Evolutionary conservation across 2,888 invertebrate species (phyloP).

Genomic region (Dryobota labecula): DNA sequence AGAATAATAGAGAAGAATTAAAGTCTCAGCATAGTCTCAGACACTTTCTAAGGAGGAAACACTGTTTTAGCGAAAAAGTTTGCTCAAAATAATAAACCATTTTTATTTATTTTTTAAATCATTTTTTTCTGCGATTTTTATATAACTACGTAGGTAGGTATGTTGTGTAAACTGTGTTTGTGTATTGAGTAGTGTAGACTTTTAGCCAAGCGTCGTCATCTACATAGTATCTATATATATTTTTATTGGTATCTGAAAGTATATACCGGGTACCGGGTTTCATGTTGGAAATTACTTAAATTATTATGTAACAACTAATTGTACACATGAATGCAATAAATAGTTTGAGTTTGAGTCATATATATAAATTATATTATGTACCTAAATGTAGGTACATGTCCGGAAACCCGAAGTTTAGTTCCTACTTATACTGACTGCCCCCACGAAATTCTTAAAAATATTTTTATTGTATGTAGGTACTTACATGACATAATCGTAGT

Average conservation of each 20-base stretch:
- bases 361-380: not conserved
- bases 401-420: not conserved
- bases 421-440: slow-evolving; percentile 1
- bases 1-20: not conserved
- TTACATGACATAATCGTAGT: not conserved
- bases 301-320: too few relatives aligned
- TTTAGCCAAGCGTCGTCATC: not conserved
- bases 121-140: not conserved
- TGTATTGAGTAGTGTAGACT: not conserved
- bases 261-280: too few relatives aligned
- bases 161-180: not conserved
- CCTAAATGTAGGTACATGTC: too few relatives aligned
- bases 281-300: too few relatives aligned
- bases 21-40: not conserved
- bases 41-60: not conserved
- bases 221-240: not conserved
- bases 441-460: not conserved
- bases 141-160: not conserved
- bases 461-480: not conserved
- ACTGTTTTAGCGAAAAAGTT: not conserved
- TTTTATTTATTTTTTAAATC: not conserved
- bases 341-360: too few relatives aligned
- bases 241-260: not conserved
- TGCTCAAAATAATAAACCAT: not conserved
- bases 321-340: too few relatives aligned